Evolutionary conservation across 2,113 vertebrate genomes (phyloP).

Genomic region (Glaucomys volans): DNA sequence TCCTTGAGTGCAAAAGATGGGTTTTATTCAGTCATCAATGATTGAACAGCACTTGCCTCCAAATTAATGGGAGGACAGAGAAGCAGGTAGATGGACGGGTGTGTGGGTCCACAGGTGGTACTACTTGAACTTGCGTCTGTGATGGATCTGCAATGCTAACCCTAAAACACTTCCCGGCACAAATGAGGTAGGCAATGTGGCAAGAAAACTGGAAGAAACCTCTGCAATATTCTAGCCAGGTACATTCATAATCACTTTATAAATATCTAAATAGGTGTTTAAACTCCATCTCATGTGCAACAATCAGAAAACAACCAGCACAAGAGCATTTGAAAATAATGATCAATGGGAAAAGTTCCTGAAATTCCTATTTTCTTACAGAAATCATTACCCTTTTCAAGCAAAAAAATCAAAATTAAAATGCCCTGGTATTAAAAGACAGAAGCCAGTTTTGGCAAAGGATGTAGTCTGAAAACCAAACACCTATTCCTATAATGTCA

Average conservation of each 20-base stretch:
- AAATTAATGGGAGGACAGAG: background rate
- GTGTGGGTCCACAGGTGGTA: too few species aligned
- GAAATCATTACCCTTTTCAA: background rate
- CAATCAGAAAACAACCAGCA: constrained; percentile 52
- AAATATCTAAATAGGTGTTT: constrained; percentile 31
- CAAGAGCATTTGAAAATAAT: background rate
- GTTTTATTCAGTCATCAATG: background rate
- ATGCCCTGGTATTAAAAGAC: constrained; percentile 16
- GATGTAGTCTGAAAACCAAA: constrained; percentile 39
- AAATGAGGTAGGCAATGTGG: background rate
- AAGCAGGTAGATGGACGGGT: background rate
- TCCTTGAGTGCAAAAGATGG: background rate
- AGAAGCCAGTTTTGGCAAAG: constrained; percentile 44
- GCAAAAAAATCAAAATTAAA: constrained; percentile 37
- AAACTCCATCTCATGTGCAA: background rate
- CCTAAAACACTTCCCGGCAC: background rate
- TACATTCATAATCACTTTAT: background rate
- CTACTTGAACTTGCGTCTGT: background rate
- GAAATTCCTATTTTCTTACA: constrained; percentile 23
- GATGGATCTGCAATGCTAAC: background rate
- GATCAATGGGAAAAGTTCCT: background rate
- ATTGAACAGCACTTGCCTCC: background rate
- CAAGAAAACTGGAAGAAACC: background rate
- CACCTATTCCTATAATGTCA: background rate
- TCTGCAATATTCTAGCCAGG: background rate